Evolutionary conservation across 2,888 invertebrate species (phyloP).

Genomic region (Halocaridina rubra): DNA sequence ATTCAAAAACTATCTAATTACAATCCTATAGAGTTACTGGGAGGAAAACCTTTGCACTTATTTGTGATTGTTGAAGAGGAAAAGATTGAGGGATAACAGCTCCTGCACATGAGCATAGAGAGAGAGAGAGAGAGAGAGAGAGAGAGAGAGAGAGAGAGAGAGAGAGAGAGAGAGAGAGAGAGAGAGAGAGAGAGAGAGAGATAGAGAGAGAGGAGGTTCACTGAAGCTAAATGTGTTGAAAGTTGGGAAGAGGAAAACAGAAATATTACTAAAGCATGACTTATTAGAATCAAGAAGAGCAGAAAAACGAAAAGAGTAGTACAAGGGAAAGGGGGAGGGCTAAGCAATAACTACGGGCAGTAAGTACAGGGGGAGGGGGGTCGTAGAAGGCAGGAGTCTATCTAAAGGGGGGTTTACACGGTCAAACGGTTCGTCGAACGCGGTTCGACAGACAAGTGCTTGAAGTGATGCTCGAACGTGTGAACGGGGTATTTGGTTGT

Average conservation of each 20-base stretch:
- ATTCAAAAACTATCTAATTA: constrained; percentile 3
- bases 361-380: too few species aligned
- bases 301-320: too few species aligned
- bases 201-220: background rate
- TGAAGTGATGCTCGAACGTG: too few species aligned
- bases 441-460: too few species aligned
- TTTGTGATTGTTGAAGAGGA: background rate
- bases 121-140: background rate
- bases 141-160: background rate
- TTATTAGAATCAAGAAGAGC: background rate
- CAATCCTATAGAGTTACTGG: constrained; percentile 11
- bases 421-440: too few species aligned
- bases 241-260: background rate
- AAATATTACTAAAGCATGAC: background rate
- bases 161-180: background rate
- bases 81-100: background rate
- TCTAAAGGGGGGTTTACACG: too few species aligned
- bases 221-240: background rate
- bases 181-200: background rate
- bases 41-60: constrained; percentile 2
- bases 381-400: too few species aligned
- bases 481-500: too few species aligned
- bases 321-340: too few species aligned
- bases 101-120: background rate
- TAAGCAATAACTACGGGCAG: too few species aligned